Evolutionary conservation across 2,888 invertebrate genomes (phyloP).

Genomic region (Limnephilus marmoratus): DNA sequence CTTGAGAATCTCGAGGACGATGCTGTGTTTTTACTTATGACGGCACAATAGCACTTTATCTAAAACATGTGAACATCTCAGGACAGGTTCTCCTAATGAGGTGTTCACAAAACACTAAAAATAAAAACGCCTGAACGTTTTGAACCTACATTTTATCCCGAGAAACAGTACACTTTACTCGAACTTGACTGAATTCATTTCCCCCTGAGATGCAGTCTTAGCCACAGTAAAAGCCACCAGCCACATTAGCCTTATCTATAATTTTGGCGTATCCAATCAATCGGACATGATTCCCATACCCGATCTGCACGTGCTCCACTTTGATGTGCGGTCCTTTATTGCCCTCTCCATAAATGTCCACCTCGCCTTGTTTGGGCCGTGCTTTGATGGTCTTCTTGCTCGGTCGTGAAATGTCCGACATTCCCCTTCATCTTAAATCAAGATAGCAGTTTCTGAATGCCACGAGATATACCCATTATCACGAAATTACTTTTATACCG

Average conservation of each 20-base stretch:
- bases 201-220: neutral
- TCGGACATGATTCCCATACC: conserved; percentile 2
- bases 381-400: neutral
- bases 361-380: neutral
- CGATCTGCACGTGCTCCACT: neutral
- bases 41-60: too few species aligned
- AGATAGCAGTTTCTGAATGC: conserved; percentile 14
- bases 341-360: conserved; percentile 4
- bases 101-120: too few species aligned
- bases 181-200: neutral
- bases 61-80: too few species aligned
- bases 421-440: conserved; percentile 11
- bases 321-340: conserved; percentile 7
- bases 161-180: neutral
- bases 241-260: neutral
- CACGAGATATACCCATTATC: conserved; percentile 7
- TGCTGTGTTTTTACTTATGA: too few species aligned
- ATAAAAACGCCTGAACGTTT: neutral
- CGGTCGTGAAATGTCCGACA: conserved; percentile 5
- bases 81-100: too few species aligned
- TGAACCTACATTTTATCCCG: neutral
- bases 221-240: neutral
- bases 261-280: neutral
- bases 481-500: neutral
- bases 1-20: too few species aligned